Evolutionary conservation across 2,888 invertebrate species (phyloP).

Genomic region (Ectropis crepuscularia): DNA sequence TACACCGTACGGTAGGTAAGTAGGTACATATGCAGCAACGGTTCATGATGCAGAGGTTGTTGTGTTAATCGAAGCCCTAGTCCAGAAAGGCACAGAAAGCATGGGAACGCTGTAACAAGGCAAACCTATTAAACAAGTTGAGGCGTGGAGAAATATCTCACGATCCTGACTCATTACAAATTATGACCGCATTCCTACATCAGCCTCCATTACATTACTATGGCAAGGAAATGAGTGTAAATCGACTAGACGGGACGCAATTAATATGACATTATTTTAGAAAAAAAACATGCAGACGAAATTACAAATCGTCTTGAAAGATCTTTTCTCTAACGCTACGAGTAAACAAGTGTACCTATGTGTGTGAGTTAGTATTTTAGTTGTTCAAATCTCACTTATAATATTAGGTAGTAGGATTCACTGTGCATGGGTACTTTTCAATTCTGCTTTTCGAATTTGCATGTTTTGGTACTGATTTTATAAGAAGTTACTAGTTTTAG

Average conservation of each 20-base stretch:
- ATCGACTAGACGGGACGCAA: constrained; percentile 55
- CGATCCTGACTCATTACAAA: constrained; percentile 82
- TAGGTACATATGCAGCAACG: no score
- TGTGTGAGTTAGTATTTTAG: no score
- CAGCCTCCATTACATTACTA: constrained; percentile 65
- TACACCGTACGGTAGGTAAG: no score
- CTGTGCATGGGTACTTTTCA: no score
- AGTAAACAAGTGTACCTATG: no score
- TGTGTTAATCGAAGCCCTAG: not conserved
- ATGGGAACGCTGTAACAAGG: constrained; percentile 79
- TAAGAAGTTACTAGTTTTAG: no score
- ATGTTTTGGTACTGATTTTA: no score
- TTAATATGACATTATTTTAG: constrained; percentile 72
- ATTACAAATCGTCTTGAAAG: constrained; percentile 73
- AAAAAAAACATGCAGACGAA: constrained; percentile 70
- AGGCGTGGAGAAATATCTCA: constrained; percentile 79
- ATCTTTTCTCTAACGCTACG: constrained; percentile 35
- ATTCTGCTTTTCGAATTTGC: no score
- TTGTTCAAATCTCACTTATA: no score
- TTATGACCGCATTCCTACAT: constrained; percentile 81
- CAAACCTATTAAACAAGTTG: constrained; percentile 74
- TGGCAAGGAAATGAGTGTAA: constrained; percentile 61
- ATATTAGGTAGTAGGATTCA: no score
- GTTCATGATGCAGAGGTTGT: no score
- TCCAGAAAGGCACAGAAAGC: constrained; percentile 57